phyloP scores from a whole-genome alignment of 2,113 vertebrate genomes.

The Ceratotherium simum region DNA sequence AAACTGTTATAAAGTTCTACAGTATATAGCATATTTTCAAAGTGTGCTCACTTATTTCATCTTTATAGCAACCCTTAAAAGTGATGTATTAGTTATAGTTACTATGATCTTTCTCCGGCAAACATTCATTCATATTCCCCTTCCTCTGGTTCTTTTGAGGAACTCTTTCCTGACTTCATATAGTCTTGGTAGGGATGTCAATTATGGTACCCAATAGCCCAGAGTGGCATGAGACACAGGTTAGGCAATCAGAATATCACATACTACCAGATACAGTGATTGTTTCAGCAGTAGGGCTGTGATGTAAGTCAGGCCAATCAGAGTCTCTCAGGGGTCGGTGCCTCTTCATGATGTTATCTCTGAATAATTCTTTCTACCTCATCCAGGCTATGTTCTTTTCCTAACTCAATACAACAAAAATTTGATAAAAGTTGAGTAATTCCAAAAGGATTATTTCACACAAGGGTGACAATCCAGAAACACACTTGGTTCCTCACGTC shows the following conservation, averaged over 20 bases:
- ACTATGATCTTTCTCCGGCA: background rate
- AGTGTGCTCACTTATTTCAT: background rate
- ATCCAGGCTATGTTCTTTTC: background rate
- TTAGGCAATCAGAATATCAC: constrained; percentile 1
- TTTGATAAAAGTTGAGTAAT: background rate
- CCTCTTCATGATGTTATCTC: background rate
- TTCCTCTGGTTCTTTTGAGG: background rate
- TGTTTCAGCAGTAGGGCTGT: background rate
- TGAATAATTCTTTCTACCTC: background rate
- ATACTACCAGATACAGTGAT: background rate
- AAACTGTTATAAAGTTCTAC: background rate
- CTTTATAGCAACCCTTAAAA: background rate
- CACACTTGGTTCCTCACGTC: background rate
- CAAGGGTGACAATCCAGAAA: constrained; percentile 17
- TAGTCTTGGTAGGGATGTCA: background rate
- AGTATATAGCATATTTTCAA: background rate
- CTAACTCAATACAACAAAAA: background rate
- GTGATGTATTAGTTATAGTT: background rate
- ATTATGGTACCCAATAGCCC: background rate
- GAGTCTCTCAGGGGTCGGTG: background rate
- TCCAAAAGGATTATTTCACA: background rate
- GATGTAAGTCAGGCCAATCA: background rate
- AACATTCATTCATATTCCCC: background rate
- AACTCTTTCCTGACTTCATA: background rate
- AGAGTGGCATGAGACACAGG: background rate